Base-by-base conservation (phyloP, 1,140 invertebrate species). In the Nephila pilipes region DNA sequence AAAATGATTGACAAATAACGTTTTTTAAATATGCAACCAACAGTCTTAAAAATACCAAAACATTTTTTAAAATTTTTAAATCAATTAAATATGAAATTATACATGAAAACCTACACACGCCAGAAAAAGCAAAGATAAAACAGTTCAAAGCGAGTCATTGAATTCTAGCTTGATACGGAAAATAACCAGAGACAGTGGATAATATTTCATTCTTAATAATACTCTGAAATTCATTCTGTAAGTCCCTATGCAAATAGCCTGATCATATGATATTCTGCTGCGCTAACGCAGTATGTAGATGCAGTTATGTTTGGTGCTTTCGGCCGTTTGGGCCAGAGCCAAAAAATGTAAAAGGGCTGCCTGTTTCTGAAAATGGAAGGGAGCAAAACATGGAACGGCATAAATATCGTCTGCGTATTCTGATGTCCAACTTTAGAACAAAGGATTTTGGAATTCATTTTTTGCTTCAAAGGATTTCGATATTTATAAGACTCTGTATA, bases 401-500 rank as follows among this genome's bases (percentile, higher is more conserved):
- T 85, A 85, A 85, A 85, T 85, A 60, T 58, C 57, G 14, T 54
- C 80, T 54, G 80, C 80, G 80, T n/a, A n/a, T 54, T 55, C 46
- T 55, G 80, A 81, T 81, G 80, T 81, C 46, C 80, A 46, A 38
- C 80, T 46, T 81, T 60, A 32, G 83, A 85, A 85, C 83, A 85
- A 85, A 85, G 83, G 36, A 54, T 81, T 81, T 54, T 25, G 38
- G 80, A 81, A 81, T 81, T 54, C 46, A 12, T 54, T 81, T 38
- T 81, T 81, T 81, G 8, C 38, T 55, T 46, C 2, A 38, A 10
- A n/a, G 46, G 80, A 75, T 75, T 32, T 36, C 69, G 80, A 81
- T 81, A 81, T 81, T 46, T 81, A 81, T 81, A 55, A 46, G 36
- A 46, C 38, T 54, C 38, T 20, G 22, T 81, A 81, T 55, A 81